phyloP scores from a whole-genome alignment of 2,797 vertebrate species.

The Myiotriccus ornatus region DNA sequence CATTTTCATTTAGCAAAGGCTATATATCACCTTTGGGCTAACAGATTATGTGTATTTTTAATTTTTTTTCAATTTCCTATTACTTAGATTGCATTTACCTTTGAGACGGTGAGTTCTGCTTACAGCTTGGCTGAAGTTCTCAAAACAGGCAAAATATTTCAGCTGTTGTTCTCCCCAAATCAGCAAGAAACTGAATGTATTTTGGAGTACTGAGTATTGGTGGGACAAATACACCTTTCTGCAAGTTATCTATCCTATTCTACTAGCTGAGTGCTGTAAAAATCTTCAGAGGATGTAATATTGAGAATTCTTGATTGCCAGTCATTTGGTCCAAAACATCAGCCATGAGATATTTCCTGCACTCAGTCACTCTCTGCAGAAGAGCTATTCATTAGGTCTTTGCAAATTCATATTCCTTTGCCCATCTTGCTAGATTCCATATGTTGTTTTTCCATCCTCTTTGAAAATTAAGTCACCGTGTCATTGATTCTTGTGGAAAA shows the following conservation, averaged over 20 bases:
- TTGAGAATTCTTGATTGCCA: neutral
- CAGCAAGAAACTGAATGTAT: neutral
- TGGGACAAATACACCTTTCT: neutral
- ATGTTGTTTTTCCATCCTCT: neutral
- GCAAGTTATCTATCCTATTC: neutral
- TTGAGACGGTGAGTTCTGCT: neutral
- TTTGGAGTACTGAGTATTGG: neutral
- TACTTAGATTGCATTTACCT: neutral
- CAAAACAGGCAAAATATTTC: neutral
- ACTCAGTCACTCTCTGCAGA: neutral
- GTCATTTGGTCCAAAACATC: neutral
- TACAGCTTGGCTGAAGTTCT: neutral
- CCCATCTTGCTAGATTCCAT: neutral
- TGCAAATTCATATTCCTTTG: conserved; percentile 21
- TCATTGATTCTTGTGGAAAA: conserved; percentile 32
- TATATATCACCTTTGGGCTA: neutral
- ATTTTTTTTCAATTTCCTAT: neutral
- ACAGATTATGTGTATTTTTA: neutral
- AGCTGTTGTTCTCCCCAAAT: neutral
- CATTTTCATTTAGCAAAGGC: neutral
- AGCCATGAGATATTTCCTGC: neutral
- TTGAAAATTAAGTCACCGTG: neutral
- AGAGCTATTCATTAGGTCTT: neutral
- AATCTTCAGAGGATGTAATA: neutral
- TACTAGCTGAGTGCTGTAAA: neutral